Base-by-base conservation (phyloP, 1,140 invertebrate genomes). In the Sarcophaga peregrina region DNA sequence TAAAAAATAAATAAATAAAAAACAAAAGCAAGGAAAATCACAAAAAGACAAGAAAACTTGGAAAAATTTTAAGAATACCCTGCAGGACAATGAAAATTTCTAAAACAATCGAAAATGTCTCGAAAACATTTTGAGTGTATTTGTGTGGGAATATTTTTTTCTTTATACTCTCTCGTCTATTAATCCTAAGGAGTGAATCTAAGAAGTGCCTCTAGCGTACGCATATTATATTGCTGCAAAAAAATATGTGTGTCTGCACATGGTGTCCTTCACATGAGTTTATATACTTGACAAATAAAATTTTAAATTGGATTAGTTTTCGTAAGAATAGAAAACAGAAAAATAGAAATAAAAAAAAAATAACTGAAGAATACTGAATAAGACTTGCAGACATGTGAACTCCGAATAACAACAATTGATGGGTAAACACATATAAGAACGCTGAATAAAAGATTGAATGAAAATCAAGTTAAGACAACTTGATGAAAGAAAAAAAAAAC, bases 261-360 rank as follows among this genome's bases (percentile, higher is more conserved):
- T 68, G 2, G 20, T 68, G 20, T 68, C 7, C 9, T 68, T 20
- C 17, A 68, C 62, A 68, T 8, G 20, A 20, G 20, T 8, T 84
- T 85, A 86, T 85, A 87, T 85, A 87, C 86, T 87, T 87, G 85
- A 87, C 85, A 87, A 87, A 88, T 89, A 86, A 88, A 88, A 88
- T 84, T 88, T 87, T 88, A 87, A 88, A 88, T 88, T 88, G 87
- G 87, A 88, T 88, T 88, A 88, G 87, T 86, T 87, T 86, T 88
- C 86, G 86, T 52, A 52, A 68, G 9, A 68, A 68, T 68, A 68
- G n/a, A n/a, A n/a, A n/a, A n/a, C n/a, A n/a, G n/a, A n/a, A n/a
- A n/a, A n/a, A n/a, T n/a, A n/a, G 20, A 52, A n/a, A 20, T 1
- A 9, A 68, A 8, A 68, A 20, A 68, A 25, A 68, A 13, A 58